Conservation (phyloP, 2,888 invertebrate species). For the Acronicta alni region DNA sequence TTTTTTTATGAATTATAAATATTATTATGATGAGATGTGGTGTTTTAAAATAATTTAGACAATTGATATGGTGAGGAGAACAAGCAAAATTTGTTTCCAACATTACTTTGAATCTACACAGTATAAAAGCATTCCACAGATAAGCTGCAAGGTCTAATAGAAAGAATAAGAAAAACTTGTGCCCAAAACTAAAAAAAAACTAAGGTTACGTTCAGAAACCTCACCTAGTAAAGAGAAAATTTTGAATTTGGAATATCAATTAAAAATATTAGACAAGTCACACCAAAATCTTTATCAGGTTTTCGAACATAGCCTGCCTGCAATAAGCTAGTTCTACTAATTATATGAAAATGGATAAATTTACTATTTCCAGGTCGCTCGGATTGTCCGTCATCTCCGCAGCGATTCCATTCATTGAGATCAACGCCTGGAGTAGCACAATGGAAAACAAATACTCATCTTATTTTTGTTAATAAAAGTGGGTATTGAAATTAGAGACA, state of each 20-base stretch:
- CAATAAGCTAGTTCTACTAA: constrained; percentile 77
- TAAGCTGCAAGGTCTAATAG: constrained; percentile 50
- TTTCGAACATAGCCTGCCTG: constrained; percentile 88
- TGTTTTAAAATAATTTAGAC: constrained; percentile 12
- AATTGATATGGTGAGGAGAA: constrained; percentile 11
- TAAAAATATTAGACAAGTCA: constrained; percentile 25
- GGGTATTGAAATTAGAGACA: constrained; percentile 30
- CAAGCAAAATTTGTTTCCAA: constrained; percentile 17
- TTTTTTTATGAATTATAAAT: background rate
- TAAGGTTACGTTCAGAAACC: constrained; percentile 89
- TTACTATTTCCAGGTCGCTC: constrained; percentile 82
- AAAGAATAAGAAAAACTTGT: constrained; percentile 50
- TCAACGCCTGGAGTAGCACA: constrained; percentile 83
- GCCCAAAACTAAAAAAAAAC: constrained; percentile 55
- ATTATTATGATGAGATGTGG: background rate
- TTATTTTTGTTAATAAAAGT: constrained; percentile 47
- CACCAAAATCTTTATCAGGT: constrained; percentile 67
- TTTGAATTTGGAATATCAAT: constrained; percentile 58
- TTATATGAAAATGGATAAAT: constrained; percentile 73
- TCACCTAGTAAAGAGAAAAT: constrained; percentile 64
- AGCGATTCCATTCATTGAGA: constrained; percentile 85
- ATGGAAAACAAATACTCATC: constrained; percentile 76
- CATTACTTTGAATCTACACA: constrained; percentile 51
- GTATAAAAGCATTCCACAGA: constrained; percentile 50
- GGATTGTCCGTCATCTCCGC: constrained; percentile 80